Evolutionary conservation across 2,888 invertebrate genomes (phyloP).

Genomic region (Diloba caeruleocephala): DNA sequence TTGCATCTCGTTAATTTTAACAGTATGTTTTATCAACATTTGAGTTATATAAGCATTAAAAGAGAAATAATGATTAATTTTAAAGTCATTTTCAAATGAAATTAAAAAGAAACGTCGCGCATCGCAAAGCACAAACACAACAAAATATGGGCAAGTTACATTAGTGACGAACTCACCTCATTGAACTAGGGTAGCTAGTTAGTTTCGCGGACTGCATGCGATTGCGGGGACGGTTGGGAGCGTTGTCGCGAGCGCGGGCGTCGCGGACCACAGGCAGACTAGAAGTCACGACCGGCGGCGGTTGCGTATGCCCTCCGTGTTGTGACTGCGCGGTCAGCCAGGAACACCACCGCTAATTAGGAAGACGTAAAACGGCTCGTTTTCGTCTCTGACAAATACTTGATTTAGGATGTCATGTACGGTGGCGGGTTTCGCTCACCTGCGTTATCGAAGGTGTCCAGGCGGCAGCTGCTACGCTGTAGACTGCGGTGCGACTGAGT

Average conservation of each 20-base stretch:
- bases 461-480: conserved; percentile 65
- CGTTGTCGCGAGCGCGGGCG: conserved; percentile 56
- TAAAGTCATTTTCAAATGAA: conserved; percentile 1
- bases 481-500: conserved; percentile 79
- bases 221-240: conserved; percentile 44
- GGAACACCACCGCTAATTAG: conserved; percentile 54
- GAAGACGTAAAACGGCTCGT: conserved; percentile 45
- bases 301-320: conserved; percentile 49
- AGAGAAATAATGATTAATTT: conserved; percentile 11
- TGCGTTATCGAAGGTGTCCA: conserved; percentile 53
- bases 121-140: conserved; percentile 60
- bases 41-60: conserved; percentile 28
- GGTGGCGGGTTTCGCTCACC: conserved; percentile 62
- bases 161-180: conserved; percentile 68
- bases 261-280: conserved; percentile 58
- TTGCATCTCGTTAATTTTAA: conserved; percentile 38
- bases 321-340: conserved; percentile 52
- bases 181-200: conserved; percentile 61
- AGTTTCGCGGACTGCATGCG: conserved; percentile 64
- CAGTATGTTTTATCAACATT: no score
- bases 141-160: conserved; percentile 11
- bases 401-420: conserved; percentile 33
- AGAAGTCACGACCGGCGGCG: conserved; percentile 52
- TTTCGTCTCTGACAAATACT: conserved; percentile 15
- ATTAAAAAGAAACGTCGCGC: conserved; percentile 22